Percentiles rank a stretch among this genome's conserved stretches.
These are phyloP conservation scores for Pandemis heparana DNA, from an alignment of 2,888 invertebrate genomes.

Conservation along the genomic window DNA sequence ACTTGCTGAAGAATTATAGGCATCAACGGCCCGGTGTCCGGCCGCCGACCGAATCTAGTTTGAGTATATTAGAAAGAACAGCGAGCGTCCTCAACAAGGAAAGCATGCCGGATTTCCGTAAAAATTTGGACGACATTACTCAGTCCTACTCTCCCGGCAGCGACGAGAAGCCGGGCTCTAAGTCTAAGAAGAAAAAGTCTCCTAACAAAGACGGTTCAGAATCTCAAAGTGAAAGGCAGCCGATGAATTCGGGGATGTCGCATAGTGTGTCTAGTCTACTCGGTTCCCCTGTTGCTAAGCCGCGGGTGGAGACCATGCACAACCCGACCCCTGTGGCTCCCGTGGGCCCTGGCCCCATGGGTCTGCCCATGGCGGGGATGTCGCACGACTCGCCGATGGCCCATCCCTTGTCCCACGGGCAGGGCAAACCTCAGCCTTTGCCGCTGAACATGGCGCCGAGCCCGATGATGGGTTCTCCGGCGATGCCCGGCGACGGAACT, in stretches of 20 bases:
- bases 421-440: constrained; percentile 46
- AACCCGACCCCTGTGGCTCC: constrained; percentile 55
- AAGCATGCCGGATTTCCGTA: constrained; percentile 78
- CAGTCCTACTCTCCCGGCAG: constrained; percentile 79
- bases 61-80: constrained; percentile 77
- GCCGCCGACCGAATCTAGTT: constrained; percentile 73
- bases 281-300: constrained; percentile 55
- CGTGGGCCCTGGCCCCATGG: constrained; percentile 51
- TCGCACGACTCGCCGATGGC: constrained; percentile 53
- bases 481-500: constrained; percentile 53
- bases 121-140: constrained; percentile 80
- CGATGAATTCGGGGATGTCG: constrained; percentile 64
- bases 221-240: constrained; percentile 59
- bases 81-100: constrained; percentile 77
- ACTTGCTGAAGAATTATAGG: constrained; percentile 79
- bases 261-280: constrained; percentile 79
- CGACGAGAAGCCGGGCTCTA: constrained; percentile 67
- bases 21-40: constrained; percentile 73
- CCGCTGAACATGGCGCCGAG: constrained; percentile 59
- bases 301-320: constrained; percentile 52
- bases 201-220: constrained; percentile 69
- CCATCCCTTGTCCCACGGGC: constrained; percentile 48
- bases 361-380: constrained; percentile 49
- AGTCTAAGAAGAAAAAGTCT: constrained; percentile 77
- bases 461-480: constrained; percentile 56